Conservation (phyloP, 2,888 invertebrate genomes). For the Xestia sexstrigata region DNA sequence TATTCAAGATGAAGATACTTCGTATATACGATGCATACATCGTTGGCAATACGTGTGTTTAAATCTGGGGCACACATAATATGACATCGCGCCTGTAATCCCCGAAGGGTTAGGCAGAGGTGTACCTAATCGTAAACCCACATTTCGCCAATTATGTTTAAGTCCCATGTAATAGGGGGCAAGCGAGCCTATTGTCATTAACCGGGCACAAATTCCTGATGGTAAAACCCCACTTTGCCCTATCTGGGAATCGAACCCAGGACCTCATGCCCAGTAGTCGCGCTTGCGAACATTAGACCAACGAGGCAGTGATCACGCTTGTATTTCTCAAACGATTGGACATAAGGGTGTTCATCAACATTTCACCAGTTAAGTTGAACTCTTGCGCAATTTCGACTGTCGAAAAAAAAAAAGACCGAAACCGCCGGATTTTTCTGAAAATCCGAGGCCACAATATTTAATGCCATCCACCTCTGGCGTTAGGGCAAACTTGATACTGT, state of each 20-base stretch:
- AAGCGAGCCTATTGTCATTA: no score
- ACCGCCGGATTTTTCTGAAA: no score
- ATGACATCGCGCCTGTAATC: neutral
- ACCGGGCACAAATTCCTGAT: neutral
- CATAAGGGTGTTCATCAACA: neutral
- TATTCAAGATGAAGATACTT: slow-evolving; percentile 36
- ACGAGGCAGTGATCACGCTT: neutral
- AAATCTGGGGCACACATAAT: neutral
- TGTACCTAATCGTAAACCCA: no score
- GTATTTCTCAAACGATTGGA: neutral
- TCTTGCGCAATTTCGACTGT: neutral
- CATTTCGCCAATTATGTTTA: neutral
- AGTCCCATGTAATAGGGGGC: neutral
- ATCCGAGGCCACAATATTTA: neutral
- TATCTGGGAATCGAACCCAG: neutral
- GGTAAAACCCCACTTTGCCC: neutral
- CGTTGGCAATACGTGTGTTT: neutral
- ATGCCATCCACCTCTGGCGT: neutral
- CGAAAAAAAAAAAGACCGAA: no score
- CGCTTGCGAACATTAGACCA: neutral
- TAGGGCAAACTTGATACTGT: neutral
- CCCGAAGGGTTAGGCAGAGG: neutral
- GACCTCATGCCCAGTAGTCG: neutral
- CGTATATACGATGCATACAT: neutral
- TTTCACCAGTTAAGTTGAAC: neutral